Base-by-base conservation (phyloP, 2,113 vertebrate species). In the Nicator chloris region DNA sequence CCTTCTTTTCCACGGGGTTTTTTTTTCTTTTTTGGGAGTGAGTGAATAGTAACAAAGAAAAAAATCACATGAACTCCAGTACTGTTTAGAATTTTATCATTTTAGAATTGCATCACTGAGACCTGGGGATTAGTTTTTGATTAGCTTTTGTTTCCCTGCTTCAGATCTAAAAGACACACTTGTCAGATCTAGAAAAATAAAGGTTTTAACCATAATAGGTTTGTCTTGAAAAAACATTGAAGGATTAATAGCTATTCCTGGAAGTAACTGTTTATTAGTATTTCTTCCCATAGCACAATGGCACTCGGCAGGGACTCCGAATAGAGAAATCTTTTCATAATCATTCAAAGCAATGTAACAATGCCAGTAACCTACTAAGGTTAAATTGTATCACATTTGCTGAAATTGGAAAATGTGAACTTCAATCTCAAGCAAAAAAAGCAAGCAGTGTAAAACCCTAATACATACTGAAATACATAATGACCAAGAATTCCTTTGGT, bases 181-280 rank as follows among this genome's bases (percentile, higher is more conserved):
- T 73, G 51, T 79, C 47, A 80, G 21, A 69, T 39, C 18, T 28
- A 92, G 30, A 69, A 89, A 92, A 76, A 61, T 12, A 83, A 65
- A 91, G 61, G 51, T 26, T 57, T 92, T 20, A 42, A 44, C 12
- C 27, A 40, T 39, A 91, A 87, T 6, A 85, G 20, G 65, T 61
- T 56, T 13, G 22, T 45, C 42, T 69, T 73, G 12, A 83, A 92
- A 92, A 94, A 89, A 72, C 45, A 77, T 26, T 50, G 57, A 60
- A 69, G 75, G 47, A 86, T 88, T 95, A 83, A 63, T 15, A 88
- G 31, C 40, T 92, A 64, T 81, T 95, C 88, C 71, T 90, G 56
- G 71, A 88, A 95, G 60, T 78, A 92, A 75, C 33, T 64, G 69
- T 70, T 88, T 64, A 92, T 93, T 81, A 88, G 83, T 59, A 88